These are phyloP conservation scores for Carterocephalus palaemon DNA, from an alignment of 2,888 invertebrate species.

Conservation along the genomic window DNA sequence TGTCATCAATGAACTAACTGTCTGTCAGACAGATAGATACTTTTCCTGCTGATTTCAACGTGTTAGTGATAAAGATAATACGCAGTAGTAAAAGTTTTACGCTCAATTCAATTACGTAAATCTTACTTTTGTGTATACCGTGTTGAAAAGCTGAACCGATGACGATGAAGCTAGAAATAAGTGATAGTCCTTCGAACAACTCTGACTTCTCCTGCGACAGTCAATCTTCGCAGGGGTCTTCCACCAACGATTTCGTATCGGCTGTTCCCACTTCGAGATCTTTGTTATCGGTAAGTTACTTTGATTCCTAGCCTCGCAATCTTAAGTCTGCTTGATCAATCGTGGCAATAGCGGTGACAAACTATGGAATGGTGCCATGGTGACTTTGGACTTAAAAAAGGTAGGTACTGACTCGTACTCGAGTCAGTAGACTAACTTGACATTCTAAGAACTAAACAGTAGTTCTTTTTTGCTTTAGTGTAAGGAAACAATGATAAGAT, in stretches of 20 bases:
- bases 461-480: too few species aligned
- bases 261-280: conserved; percentile 59
- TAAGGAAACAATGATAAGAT: too few species aligned
- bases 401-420: too few species aligned
- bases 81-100: conserved; percentile 40
- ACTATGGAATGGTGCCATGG: too few species aligned
- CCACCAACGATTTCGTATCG: conserved; percentile 69
- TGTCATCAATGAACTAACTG: conserved; percentile 54
- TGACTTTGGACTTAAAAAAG: too few species aligned
- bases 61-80: conserved; percentile 32
- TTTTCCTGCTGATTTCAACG: conserved; percentile 37
- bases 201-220: conserved; percentile 81
- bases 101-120: conserved; percentile 46
- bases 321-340: too few species aligned
- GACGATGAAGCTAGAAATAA: conserved; percentile 81
- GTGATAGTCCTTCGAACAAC: conserved; percentile 80
- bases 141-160: conserved; percentile 50
- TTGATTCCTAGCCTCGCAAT: not conserved
- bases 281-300: conserved; percentile 62
- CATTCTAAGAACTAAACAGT: too few species aligned
- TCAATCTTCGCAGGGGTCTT: conserved; percentile 78
- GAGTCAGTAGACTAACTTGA: too few species aligned
- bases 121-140: conserved; percentile 33
- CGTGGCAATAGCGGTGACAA: too few species aligned
- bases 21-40: conserved; percentile 45